These are phyloP conservation scores for Batillaria attramentaria DNA, from an alignment of 1,140 invertebrate species.

Conservation along the genomic window DNA sequence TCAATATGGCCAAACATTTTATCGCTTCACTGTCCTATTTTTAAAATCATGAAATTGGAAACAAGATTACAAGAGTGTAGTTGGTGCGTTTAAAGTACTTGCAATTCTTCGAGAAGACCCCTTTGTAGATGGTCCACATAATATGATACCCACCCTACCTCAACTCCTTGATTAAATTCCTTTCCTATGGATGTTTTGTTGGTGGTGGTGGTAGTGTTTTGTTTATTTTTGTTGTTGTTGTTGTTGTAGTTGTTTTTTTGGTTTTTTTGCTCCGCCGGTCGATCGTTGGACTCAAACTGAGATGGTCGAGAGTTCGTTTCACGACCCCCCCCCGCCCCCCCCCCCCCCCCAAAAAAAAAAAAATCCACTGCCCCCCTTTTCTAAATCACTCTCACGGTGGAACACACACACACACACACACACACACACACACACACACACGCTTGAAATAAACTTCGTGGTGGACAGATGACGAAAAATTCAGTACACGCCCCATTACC, in stretches of 20 bases:
- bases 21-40: too few relatives aligned
- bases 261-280: too few relatives aligned
- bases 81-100: background rate
- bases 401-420: background rate
- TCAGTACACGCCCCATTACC: too few relatives aligned
- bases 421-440: slow-evolving; percentile 5
- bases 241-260: too few relatives aligned
- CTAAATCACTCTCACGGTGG: background rate
- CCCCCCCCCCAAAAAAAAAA: too few relatives aligned
- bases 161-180: background rate
- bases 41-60: background rate
- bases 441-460: too few relatives aligned
- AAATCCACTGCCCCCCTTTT: background rate
- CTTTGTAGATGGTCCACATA: background rate
- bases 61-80: background rate
- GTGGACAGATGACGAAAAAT: too few relatives aligned
- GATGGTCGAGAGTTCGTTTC: background rate
- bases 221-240: too few relatives aligned
- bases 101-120: background rate
- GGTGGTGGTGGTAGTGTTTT: too few relatives aligned
- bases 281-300: background rate
- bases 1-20: background rate
- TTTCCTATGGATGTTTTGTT: too few relatives aligned
- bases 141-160: background rate
- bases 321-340: too few relatives aligned